These are phyloP conservation scores for Drosophila melanogaster DNA, from an alignment of 1,140 invertebrate species.

Conservation along the genomic window Release_6_plus_ISO1_MT NC_004354.4:8969501-8970000, in stretches of 20 bases:
- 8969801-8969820: conserved; percentile 40
- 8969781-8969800: conserved; percentile 44
- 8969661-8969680: background rate
- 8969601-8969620: no score
- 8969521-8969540: no score
- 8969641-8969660: background rate
- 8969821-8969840: conserved; percentile 31
- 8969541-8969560: no score
- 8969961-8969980: conserved; percentile 12
- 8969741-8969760: background rate
- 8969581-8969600: no score
- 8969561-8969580: no score
- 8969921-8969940: conserved; percentile 22
- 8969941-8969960: background rate
- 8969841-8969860: conserved; percentile 31
- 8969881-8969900: conserved; percentile 41
- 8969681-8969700: background rate
- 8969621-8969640: background rate
- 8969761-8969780: conserved; percentile 5
- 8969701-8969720: background rate
- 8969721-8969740: background rate
- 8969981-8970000: background rate
- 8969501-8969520: no score
- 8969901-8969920: conserved; percentile 24
- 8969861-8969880: background rate